Conservation (phyloP, 2,888 invertebrate species). For the Ochropleura leucogaster region DNA sequence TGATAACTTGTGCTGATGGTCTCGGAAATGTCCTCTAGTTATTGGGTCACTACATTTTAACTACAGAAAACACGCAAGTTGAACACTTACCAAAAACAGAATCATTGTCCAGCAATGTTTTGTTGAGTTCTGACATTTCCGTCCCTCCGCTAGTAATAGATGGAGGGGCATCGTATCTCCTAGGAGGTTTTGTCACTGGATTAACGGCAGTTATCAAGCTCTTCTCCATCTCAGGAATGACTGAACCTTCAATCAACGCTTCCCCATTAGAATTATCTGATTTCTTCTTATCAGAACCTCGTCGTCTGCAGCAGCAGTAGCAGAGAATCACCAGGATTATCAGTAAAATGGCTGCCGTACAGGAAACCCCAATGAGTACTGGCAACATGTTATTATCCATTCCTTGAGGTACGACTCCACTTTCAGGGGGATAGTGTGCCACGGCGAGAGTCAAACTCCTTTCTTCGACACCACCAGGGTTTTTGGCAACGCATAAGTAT, state of each 20-base stretch:
- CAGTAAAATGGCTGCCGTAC: constrained; percentile 87
- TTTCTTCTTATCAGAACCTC: constrained; percentile 90
- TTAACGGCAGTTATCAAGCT: constrained; percentile 95
- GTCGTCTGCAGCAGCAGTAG: constrained; percentile 90
- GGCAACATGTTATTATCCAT: constrained; percentile 90
- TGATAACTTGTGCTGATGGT: neutral
- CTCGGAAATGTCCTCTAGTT: neutral
- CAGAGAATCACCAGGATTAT: constrained; percentile 88
- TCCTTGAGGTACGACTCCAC: constrained; percentile 83
- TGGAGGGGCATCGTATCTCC: constrained; percentile 93
- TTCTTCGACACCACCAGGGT: constrained; percentile 95
- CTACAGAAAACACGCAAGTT: neutral
- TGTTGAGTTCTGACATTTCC: constrained; percentile 95
- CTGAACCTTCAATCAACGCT: constrained; percentile 94
- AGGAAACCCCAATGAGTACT: constrained; percentile 88
- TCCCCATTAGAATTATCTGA: constrained; percentile 92
- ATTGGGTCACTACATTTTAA: too few relatives aligned
- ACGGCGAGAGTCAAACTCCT: constrained; percentile 93
- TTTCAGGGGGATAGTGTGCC: constrained; percentile 83
- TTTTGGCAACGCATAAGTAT: constrained; percentile 95
- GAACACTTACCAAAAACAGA: constrained; percentile 93
- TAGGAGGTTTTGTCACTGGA: constrained; percentile 95
- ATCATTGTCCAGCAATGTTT: constrained; percentile 95
- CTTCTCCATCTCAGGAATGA: constrained; percentile 96
- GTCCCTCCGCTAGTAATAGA: constrained; percentile 94